These are phyloP conservation scores for Tetramorium bicarinatum DNA, from an alignment of 2,888 invertebrate species.

Conservation along the genomic window DNA sequence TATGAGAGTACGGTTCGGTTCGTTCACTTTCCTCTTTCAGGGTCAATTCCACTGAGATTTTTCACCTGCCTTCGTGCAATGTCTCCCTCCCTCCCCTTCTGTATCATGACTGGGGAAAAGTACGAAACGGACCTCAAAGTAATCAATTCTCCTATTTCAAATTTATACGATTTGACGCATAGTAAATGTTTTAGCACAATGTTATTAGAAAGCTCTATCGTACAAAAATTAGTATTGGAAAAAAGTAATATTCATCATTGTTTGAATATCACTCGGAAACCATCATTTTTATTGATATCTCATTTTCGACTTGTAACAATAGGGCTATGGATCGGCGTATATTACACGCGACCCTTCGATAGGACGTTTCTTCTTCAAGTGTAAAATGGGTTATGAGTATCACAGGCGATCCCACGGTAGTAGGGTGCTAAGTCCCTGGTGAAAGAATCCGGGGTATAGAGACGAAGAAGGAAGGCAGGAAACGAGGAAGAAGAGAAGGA, in stretches of 20 bases:
- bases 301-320: neutral
- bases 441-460: slow-evolving; percentile 63
- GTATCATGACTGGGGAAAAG: neutral
- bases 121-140: neutral
- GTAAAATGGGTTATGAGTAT: slow-evolving; percentile 75
- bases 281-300: neutral
- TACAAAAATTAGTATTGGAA: neutral
- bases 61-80: slow-evolving; percentile 19
- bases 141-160: neutral
- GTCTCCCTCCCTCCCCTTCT: neutral
- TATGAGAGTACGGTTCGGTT: slow-evolving; percentile 48
- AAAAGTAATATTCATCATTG: neutral
- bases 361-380: slow-evolving; percentile 51
- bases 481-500: slow-evolving; percentile 40
- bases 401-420: slow-evolving; percentile 59
- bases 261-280: neutral
- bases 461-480: slow-evolving; percentile 34
- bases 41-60: slow-evolving; percentile 35
- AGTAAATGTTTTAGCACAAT: neutral
- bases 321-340: neutral
- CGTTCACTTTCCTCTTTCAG: slow-evolving; percentile 37
- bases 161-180: neutral
- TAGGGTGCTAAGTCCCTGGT: slow-evolving; percentile 62
- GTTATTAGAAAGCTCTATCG: neutral
- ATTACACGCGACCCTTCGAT: slow-evolving; percentile 6